Evolutionary conservation across 2,797 vertebrate species (phyloP).

Genomic region (Sebastiscus albofasciatus): DNA sequence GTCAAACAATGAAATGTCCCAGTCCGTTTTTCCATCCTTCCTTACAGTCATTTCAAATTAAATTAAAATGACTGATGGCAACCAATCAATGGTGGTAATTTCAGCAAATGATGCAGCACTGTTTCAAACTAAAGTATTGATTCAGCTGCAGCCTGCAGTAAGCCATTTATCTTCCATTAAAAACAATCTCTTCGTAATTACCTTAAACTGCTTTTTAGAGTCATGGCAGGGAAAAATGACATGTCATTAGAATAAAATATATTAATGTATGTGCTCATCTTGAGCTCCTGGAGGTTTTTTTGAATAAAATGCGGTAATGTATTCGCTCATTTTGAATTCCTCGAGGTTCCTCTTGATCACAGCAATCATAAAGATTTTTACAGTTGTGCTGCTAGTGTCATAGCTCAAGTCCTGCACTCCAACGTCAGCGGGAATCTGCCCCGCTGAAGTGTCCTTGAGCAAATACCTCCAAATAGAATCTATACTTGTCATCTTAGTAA

Average conservation of each 20-base stretch:
- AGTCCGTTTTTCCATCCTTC: slow-evolving; percentile 40
- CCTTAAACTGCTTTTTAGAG: slow-evolving; percentile 57
- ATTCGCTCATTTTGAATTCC: slow-evolving; percentile 51
- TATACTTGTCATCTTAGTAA: background rate
- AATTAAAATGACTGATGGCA: slow-evolving; percentile 73
- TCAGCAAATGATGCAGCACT: slow-evolving; percentile 69
- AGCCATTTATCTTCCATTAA: slow-evolving; percentile 66
- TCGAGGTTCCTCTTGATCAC: slow-evolving; percentile 36
- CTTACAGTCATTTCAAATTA: slow-evolving; percentile 72
- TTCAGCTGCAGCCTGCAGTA: slow-evolving; percentile 69
- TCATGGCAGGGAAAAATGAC: slow-evolving; percentile 43
- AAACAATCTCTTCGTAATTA: slow-evolving; percentile 69
- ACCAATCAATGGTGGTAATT: slow-evolving; percentile 75
- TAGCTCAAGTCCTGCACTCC: background rate
- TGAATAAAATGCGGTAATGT: slow-evolving; percentile 54
- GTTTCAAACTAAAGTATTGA: slow-evolving; percentile 71
- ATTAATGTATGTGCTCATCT: slow-evolving; percentile 56
- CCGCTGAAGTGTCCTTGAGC: background rate
- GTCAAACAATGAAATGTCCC: slow-evolving; percentile 38
- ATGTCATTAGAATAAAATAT: slow-evolving; percentile 58
- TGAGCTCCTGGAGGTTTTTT: slow-evolving; percentile 44
- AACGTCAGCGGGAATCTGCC: background rate
- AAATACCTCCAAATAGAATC: background rate
- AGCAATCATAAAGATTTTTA: slow-evolving; percentile 25
- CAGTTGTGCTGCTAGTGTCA: background rate